Evolutionary conservation across 2,797 vertebrate species (phyloP).

Genomic region (Manis javanica): DNA sequence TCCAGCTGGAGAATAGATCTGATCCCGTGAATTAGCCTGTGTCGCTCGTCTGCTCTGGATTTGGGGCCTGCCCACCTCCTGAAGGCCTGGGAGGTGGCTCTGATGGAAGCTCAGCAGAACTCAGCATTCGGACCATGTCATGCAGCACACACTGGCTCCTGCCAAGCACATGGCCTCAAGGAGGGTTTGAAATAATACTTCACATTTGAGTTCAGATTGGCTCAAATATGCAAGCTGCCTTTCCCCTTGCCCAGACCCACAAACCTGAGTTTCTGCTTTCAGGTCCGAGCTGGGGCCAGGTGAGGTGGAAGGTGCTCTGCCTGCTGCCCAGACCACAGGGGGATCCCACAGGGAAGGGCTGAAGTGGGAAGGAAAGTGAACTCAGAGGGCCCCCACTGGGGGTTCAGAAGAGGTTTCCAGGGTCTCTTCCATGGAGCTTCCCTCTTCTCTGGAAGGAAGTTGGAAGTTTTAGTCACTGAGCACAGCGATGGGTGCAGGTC

Average conservation of each 20-base stretch:
- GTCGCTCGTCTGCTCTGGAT: not conserved
- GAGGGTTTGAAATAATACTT: not conserved
- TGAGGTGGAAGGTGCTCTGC: not conserved
- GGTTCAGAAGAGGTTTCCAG: no score
- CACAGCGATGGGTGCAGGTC: not conserved
- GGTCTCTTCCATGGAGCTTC: not conserved
- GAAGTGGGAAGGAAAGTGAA: not conserved
- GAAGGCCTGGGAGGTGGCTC: no score
- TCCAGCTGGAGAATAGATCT: not conserved
- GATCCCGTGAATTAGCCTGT: not conserved
- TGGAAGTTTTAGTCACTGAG: not conserved
- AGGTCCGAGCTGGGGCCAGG: not conserved
- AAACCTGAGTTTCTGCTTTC: not conserved
- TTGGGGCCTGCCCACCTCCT: no score
- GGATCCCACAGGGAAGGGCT: not conserved
- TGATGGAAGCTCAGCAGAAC: not conserved
- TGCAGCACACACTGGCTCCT: not conserved
- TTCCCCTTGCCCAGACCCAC: not conserved
- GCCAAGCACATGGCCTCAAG: not conserved
- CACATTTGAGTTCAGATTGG: not conserved
- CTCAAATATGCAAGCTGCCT: not conserved
- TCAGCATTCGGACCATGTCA: not conserved
- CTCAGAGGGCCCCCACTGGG: rapidly evolving
- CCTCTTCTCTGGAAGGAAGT: not conserved
- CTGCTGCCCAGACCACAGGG: not conserved